These are phyloP conservation scores for Coregonus ussuriensis DNA, from an alignment of 2,797 vertebrate species.

Conservation along the genomic window DNA sequence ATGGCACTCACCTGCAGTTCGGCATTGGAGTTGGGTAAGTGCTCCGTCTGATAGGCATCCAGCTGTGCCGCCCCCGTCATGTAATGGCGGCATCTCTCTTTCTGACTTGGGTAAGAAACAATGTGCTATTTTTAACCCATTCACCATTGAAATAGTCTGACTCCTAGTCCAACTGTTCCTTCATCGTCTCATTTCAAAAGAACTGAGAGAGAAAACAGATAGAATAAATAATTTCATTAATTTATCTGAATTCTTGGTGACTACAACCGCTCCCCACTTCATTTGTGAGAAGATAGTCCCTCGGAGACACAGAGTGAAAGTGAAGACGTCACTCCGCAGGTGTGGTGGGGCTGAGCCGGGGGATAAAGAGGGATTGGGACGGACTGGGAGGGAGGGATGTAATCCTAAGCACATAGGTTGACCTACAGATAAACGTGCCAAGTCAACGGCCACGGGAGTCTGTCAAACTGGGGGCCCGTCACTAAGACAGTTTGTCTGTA, in stretches of 20 bases:
- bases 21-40: not conserved
- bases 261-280: not conserved
- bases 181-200: no score
- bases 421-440: constrained; percentile 35
- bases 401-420: constrained; percentile 66
- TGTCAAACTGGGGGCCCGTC: constrained; percentile 8
- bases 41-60: not conserved
- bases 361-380: constrained; percentile 67
- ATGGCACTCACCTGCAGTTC: not conserved
- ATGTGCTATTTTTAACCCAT: no score
- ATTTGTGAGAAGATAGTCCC: not conserved
- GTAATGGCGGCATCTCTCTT: no score
- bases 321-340: constrained; percentile 38
- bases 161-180: no score
- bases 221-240: not conserved
- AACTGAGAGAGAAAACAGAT: not conserved
- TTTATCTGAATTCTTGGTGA: not conserved
- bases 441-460: constrained; percentile 44
- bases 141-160: no score
- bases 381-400: constrained; percentile 47
- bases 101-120: no score
- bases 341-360: constrained; percentile 48
- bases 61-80: not conserved
- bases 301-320: constrained; percentile 43
- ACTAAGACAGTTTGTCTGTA: not conserved